These are phyloP conservation scores for Artibeus jamaicensis DNA, from an alignment of 2,797 vertebrate species.

Conservation along the genomic window DNA sequence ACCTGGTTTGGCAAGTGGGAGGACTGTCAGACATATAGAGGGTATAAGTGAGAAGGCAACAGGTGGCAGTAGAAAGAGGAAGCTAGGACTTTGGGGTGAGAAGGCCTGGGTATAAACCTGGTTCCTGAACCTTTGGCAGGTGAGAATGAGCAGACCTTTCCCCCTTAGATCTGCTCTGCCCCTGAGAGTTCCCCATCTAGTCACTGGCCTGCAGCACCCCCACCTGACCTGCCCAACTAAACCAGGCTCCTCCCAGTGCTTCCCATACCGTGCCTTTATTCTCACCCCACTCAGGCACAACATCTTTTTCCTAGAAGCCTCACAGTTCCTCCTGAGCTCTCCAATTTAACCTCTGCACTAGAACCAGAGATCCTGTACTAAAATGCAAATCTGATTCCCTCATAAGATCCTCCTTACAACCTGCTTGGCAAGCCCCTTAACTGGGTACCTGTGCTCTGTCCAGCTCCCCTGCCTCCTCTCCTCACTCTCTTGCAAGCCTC, in stretches of 20 bases:
- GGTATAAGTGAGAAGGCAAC: not conserved
- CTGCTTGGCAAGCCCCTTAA: not conserved
- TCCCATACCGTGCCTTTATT: rapidly evolving
- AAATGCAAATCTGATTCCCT: not conserved
- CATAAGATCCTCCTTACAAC: not conserved
- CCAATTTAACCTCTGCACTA: not conserved
- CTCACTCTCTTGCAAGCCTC: not conserved
- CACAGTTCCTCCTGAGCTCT: not conserved
- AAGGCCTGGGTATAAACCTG: not conserved
- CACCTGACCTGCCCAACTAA: no score
- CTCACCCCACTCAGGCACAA: not conserved
- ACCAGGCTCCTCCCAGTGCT: not conserved
- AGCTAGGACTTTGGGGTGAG: not conserved
- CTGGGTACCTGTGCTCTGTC: not conserved
- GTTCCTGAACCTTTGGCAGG: rapidly evolving
- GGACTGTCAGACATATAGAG: not conserved
- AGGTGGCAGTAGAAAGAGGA: not conserved
- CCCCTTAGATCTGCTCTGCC: not conserved
- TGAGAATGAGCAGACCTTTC: not conserved
- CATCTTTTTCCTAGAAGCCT: not conserved
- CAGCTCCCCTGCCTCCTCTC: not conserved
- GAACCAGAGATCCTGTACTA: not conserved
- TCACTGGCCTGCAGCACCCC: no score
- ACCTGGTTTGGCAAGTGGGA: not conserved
- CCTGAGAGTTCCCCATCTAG: not conserved